phyloP scores from a whole-genome alignment of 2,888 invertebrate genomes.

The Dasysyrphus albostriatus region DNA sequence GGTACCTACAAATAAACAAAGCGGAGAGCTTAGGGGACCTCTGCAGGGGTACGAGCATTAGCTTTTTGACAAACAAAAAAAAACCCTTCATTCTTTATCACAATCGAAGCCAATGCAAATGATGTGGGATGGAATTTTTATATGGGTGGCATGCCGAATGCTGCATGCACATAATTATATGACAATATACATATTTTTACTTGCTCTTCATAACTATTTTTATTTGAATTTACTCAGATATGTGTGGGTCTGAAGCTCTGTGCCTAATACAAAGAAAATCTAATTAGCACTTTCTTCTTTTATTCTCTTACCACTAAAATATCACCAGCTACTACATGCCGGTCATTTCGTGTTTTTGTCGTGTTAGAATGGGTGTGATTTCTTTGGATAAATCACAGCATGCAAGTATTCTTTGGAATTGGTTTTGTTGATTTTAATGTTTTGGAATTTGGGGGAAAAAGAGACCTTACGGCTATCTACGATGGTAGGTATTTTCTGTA shows the following conservation, averaged over 20 bases:
- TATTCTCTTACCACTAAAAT: neutral
- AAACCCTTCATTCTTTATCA: conserved; percentile 35
- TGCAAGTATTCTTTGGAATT: conserved; percentile 4
- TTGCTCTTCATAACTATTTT: conserved; percentile 11
- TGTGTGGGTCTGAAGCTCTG: neutral
- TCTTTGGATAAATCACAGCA: conserved; percentile 18
- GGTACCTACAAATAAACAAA: conserved; percentile 9
- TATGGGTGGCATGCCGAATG: conserved; percentile 55
- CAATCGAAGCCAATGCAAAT: conserved; percentile 38
- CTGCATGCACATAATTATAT: conserved; percentile 42
- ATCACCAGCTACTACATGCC: conserved; percentile 8
- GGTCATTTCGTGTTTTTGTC: neutral
- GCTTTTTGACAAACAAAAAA: conserved; percentile 1
- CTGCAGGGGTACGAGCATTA: neutral
- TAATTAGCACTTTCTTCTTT: conserved; percentile 27
- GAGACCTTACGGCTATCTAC: neutral
- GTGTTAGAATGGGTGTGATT: conserved; percentile 6
- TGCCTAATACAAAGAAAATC: neutral
- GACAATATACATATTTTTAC: conserved; percentile 23
- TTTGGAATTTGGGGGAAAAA: neutral
- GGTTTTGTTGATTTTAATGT: conserved; percentile 3
- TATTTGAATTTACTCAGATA: neutral
- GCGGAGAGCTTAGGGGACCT: neutral
- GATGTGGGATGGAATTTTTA: conserved; percentile 48
- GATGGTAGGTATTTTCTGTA: neutral